A percentile compares a stretch with the other conserved stretches of the same genome.
phyloP scores from a whole-genome alignment of 2,113 vertebrate genomes.

The Ursus arctos region DNA sequence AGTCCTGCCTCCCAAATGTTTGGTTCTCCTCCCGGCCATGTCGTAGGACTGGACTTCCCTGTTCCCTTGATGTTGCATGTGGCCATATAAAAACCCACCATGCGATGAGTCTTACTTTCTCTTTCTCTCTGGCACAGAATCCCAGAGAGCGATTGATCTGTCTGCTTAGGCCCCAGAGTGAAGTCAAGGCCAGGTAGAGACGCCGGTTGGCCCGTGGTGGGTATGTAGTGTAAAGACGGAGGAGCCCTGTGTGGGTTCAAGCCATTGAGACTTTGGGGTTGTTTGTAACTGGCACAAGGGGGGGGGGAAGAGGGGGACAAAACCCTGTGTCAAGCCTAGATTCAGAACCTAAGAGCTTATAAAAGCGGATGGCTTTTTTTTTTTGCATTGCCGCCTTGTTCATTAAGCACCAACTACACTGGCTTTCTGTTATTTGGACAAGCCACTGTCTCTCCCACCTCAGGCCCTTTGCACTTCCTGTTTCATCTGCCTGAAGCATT shows the following conservation, averaged over 20 bases:
- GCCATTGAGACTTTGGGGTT: not conserved
- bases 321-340: not conserved
- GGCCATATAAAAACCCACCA: not conserved
- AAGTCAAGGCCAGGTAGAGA: not conserved
- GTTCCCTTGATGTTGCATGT: not conserved
- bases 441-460: not conserved
- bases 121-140: not conserved
- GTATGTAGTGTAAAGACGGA: not conserved
- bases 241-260: not conserved
- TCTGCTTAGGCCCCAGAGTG: not conserved
- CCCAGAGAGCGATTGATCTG: not conserved
- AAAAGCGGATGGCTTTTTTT: not conserved
- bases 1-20: not conserved
- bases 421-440: not conserved
- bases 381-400: not conserved
- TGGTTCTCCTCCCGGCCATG: not conserved
- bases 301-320: rapidly evolving
- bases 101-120: not conserved
- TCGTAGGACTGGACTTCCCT: not conserved
- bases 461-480: not conserved
- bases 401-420: not conserved
- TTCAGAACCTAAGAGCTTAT: not conserved
- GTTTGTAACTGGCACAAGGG: not conserved
- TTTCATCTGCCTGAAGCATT: not conserved
- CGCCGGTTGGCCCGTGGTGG: not conserved